These are phyloP conservation scores for Plemyria rubiginata DNA, from an alignment of 2,888 invertebrate genomes.

Conservation along the genomic window DNA sequence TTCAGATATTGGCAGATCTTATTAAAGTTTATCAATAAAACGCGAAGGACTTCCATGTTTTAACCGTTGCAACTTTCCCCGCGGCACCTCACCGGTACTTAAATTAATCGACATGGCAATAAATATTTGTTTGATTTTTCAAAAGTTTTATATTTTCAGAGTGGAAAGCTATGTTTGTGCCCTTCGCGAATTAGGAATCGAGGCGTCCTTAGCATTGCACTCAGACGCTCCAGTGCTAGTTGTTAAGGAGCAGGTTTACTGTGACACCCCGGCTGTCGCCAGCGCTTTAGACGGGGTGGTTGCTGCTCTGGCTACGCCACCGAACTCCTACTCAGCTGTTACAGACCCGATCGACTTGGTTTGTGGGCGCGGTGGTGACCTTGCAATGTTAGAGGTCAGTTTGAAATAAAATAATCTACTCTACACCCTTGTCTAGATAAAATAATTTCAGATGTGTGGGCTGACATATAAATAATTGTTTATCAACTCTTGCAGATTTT, in stretches of 20 bases:
- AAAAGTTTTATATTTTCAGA: conserved; percentile 57
- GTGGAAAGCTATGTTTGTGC: conserved; percentile 88
- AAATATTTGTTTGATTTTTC: conserved; percentile 7
- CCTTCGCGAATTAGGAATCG: conserved; percentile 88
- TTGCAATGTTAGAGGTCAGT: conserved; percentile 88
- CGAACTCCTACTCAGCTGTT: conserved; percentile 92
- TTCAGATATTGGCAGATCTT: background rate
- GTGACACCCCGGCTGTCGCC: conserved; percentile 76
- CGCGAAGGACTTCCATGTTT: conserved; percentile 23
- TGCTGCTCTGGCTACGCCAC: conserved; percentile 88
- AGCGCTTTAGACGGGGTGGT: conserved; percentile 77
- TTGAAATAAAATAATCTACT: background rate
- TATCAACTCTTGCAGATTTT: conserved; percentile 67
- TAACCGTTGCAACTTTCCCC: conserved; percentile 20
- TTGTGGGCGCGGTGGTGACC: conserved; percentile 91
- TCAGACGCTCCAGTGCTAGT: conserved; percentile 71
- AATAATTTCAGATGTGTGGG: background rate
- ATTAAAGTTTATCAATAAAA: conserved; percentile 13
- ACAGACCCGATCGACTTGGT: conserved; percentile 92
- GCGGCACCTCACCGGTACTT: conserved; percentile 6
- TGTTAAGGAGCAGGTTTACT: conserved; percentile 82
- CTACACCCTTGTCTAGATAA: background rate
- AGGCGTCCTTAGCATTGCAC: conserved; percentile 68
- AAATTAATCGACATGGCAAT: conserved; percentile 27
- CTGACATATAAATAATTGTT: background rate